These are phyloP conservation scores for Tiaroga cobitis DNA, from an alignment of 2,797 vertebrate species.

Conservation along the genomic window DNA sequence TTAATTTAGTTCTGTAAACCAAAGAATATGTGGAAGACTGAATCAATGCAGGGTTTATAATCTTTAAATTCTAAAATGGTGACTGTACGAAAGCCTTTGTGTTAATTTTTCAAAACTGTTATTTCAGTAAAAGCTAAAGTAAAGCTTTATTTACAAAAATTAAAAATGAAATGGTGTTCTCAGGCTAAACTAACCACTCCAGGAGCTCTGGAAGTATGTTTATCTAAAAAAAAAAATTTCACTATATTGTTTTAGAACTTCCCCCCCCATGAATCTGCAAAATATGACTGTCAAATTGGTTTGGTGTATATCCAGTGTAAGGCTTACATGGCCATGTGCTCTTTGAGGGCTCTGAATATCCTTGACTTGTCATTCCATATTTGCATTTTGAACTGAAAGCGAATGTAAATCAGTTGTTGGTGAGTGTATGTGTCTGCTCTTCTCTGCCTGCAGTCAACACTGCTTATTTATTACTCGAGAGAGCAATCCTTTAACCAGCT, in stretches of 20 bases:
- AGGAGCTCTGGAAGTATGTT: neutral
- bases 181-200: neutral
- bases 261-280: too few species aligned
- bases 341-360: neutral
- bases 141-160: too few species aligned
- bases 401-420: neutral
- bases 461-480: neutral
- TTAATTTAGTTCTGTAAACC: neutral
- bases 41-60: neutral
- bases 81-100: neutral
- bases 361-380: conserved; percentile 12
- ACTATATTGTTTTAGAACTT: neutral
- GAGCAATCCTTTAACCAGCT: neutral
- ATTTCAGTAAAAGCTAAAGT: neutral
- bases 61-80: neutral
- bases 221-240: too few species aligned
- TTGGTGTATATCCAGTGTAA: neutral
- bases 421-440: conserved; percentile 13
- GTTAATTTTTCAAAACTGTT: neutral
- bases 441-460: conserved; percentile 1
- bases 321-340: too few species aligned
- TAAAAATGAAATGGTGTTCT: neutral
- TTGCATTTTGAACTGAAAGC: neutral
- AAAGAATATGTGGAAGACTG: neutral
- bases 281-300: neutral